These are phyloP conservation scores for Actias luna DNA, from an alignment of 2,888 invertebrate genomes.

Conservation along the genomic window DNA sequence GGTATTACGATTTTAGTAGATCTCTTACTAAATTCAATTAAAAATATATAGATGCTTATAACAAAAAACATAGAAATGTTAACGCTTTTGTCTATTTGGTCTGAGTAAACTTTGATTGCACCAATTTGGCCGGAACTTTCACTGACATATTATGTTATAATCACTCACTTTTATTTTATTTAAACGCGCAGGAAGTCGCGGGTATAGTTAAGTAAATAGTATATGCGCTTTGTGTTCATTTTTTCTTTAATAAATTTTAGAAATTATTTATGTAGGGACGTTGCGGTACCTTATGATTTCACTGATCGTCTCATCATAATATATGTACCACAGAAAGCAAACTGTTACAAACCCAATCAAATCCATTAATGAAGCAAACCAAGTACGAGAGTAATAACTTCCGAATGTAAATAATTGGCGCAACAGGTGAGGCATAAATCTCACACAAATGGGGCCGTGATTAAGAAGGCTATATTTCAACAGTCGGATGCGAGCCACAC, in stretches of 20 bases:
- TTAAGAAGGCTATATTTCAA: conserved; percentile 74
- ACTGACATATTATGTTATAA: no score
- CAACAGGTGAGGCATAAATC: conserved; percentile 77
- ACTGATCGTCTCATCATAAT: neutral
- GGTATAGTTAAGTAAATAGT: no score
- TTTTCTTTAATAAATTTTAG: neutral
- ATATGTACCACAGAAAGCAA: neutral
- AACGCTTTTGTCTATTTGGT: no score
- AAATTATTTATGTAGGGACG: neutral
- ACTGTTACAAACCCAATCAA: conserved; percentile 24
- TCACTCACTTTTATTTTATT: no score
- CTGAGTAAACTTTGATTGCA: no score
- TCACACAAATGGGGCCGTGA: conserved; percentile 66
- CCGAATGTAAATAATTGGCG: conserved; percentile 75
- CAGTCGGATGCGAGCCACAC: conserved; percentile 57
- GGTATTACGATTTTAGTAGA: no score
- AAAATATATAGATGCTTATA: no score
- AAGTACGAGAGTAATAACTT: conserved; percentile 54
- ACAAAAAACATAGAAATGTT: no score
- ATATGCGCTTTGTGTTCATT: neutral
- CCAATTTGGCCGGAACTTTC: no score
- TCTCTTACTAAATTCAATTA: no score
- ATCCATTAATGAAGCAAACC: conserved; percentile 28
- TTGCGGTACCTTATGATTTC: neutral
- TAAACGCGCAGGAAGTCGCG: no score